Conservation (phyloP, 2,888 invertebrate genomes). For the Priocnemis perturbator region DNA sequence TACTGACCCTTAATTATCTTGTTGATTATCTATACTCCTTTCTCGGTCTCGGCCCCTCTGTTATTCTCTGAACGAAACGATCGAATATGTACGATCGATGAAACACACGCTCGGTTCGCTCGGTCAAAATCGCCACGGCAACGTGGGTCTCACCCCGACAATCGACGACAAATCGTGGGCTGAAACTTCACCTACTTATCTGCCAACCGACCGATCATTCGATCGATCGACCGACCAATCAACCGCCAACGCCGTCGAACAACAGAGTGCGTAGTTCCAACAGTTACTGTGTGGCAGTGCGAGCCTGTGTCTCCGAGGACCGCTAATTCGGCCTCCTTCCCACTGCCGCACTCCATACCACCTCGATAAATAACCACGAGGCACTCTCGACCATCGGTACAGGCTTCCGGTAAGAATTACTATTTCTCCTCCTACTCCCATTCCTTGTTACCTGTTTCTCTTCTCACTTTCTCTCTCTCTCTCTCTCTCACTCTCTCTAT, state of each 20-base stretch:
- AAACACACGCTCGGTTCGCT: slow-evolving; percentile 60
- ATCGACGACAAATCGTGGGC: slow-evolving; percentile 54
- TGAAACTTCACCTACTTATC: slow-evolving; percentile 24
- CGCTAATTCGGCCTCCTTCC: slow-evolving; percentile 73
- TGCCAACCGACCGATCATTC: neutral
- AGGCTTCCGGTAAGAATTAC: slow-evolving; percentile 71
- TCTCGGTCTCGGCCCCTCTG: slow-evolving; percentile 54
- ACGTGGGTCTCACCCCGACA: slow-evolving; percentile 47
- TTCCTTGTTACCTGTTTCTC: slow-evolving; percentile 28
- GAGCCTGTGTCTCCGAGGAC: slow-evolving; percentile 75
- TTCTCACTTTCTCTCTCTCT: slow-evolving; percentile 17
- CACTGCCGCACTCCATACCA: slow-evolving; percentile 74
- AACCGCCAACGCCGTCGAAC: slow-evolving; percentile 58
- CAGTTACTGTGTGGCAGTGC: slow-evolving; percentile 75
- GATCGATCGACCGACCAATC: slow-evolving; percentile 29
- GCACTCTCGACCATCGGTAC: slow-evolving; percentile 71
- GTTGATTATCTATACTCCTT: slow-evolving; percentile 50
- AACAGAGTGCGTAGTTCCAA: slow-evolving; percentile 74
- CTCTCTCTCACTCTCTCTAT: slow-evolving; percentile 18
- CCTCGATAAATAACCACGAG: slow-evolving; percentile 73
- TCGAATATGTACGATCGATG: slow-evolving; percentile 36
- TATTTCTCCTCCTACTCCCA: slow-evolving; percentile 52
- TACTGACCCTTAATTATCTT: slow-evolving; percentile 18
- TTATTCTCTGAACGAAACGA: slow-evolving; percentile 46
- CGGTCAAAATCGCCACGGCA: slow-evolving; percentile 68